Evolutionary conservation across 2,888 invertebrate species (phyloP), one percentile per base, ranked within the genome.

Genomic region (Aphrophora alni): DNA sequence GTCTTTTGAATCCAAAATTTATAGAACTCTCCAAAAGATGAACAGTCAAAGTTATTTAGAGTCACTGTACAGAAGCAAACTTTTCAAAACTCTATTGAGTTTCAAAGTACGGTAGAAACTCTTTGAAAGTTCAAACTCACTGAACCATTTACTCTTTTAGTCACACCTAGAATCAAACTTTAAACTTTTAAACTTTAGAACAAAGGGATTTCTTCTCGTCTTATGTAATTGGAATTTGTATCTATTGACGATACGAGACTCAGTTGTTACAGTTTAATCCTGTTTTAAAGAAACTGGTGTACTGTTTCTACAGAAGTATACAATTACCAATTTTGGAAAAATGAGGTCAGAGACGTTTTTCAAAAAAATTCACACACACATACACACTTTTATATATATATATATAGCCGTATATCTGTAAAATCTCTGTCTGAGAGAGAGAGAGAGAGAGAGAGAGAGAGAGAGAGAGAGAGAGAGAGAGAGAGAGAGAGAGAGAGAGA

Each of bases 381-480:
- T n/a, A n/a, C n/a, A n/a, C n/a, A n/a, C n/a, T n/a, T n/a, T n/a
- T n/a, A n/a, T n/a, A n/a, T n/a, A n/a, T n/a, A n/a, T n/a, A n/a
- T n/a, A n/a, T n/a, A n/a, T n/a, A n/a, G n/a, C n/a, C n/a, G n/a
- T n/a, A n/a, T n/a, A n/a, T n/a, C n/a, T n/a, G n/a, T n/a, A n/a
- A n/a, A n/a, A n/a, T n/a, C n/a, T n/a, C n/a, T 33, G 33, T 33
- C 5, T 33, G 68, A 68, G 68, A 68, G 68, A 68, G 68, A 68
- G 68, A 68, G 68, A 68, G 68, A 68, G 68, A 68, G 68, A 68
- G 68, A 68, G 68, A 68, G 68, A 68, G 68, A 68, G 68, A 68
- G 68, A 68, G 68, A 68, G 68, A 68, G 68, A 68, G 68, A 68
- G 68, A 68, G 68, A 68, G 68, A 68, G 68, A 68, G 68, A 68